Percentiles rank a stretch among this genome's conserved stretches.
These are phyloP conservation scores for Sander lucioperca DNA, from an alignment of 2,113 vertebrate genomes.

Conservation along the genomic window DNA sequence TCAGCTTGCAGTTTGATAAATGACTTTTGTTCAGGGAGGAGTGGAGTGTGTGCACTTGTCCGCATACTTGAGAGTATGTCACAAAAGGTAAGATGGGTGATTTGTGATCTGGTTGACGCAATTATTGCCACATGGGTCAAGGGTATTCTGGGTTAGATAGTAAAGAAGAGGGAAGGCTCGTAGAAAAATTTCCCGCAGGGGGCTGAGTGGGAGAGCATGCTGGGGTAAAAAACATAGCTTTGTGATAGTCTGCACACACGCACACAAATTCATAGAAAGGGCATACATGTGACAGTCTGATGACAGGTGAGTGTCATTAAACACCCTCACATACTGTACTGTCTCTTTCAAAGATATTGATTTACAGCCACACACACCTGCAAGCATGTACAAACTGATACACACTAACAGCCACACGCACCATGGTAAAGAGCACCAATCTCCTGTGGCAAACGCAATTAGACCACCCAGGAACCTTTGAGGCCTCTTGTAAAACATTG, in stretches of 20 bases:
- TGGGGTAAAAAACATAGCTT: slow-evolving; percentile 15
- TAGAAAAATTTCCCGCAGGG: slow-evolving; percentile 37
- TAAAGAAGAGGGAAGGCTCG: slow-evolving; percentile 39
- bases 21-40: slow-evolving; percentile 53
- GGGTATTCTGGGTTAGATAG: slow-evolving; percentile 47
- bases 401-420: slow-evolving; percentile 17
- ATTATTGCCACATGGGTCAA: slow-evolving; percentile 62
- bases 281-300: slow-evolving; percentile 25
- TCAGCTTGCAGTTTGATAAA: slow-evolving; percentile 43
- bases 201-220: background rate
- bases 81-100: slow-evolving; percentile 62
- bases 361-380: slow-evolving; percentile 59
- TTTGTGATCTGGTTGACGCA: slow-evolving; percentile 65
- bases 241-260: background rate
- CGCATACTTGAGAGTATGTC: slow-evolving; percentile 64
- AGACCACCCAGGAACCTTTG: slow-evolving; percentile 74
- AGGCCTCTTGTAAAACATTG: slow-evolving; percentile 64
- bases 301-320: slow-evolving; percentile 46
- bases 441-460: slow-evolving; percentile 47
- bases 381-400: slow-evolving; percentile 35
- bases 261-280: slow-evolving; percentile 34
- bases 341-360: slow-evolving; percentile 34
- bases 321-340: slow-evolving; percentile 36
- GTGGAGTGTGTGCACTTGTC: slow-evolving; percentile 54
- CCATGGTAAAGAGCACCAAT: slow-evolving; percentile 33